Conservation (phyloP, 2,113 vertebrate genomes). For the Chaetodon auriga region DNA sequence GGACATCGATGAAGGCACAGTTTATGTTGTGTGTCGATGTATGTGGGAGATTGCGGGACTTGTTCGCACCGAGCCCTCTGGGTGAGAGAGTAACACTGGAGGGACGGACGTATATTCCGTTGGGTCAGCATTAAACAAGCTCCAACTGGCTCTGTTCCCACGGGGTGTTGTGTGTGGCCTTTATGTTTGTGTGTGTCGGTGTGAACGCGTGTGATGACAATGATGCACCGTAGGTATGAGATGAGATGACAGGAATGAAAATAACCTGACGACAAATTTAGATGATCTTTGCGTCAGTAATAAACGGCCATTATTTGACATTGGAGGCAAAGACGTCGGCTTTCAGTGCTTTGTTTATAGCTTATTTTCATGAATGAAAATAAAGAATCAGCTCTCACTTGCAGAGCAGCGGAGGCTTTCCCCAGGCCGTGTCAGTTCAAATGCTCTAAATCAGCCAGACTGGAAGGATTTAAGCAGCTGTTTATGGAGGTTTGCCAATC, state of each 20-base stretch:
- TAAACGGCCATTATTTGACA: slow-evolving; percentile 38
- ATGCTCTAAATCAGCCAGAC: slow-evolving; percentile 61
- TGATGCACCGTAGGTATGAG: slow-evolving; percentile 38
- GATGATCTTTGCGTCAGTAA: slow-evolving; percentile 43
- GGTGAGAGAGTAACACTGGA: slow-evolving; percentile 63
- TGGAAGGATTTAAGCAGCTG: slow-evolving; percentile 55
- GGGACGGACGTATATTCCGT: slow-evolving; percentile 56
- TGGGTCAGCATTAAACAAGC: slow-evolving; percentile 79
- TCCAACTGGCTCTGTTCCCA: slow-evolving; percentile 73
- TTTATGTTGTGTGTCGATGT: slow-evolving; percentile 22
- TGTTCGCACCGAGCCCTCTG: slow-evolving; percentile 30
- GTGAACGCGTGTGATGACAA: slow-evolving; percentile 33
- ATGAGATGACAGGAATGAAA: slow-evolving; percentile 51
- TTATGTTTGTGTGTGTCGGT: slow-evolving; percentile 25
- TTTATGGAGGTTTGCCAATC: slow-evolving; percentile 53
- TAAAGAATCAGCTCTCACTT: slow-evolving; percentile 23
- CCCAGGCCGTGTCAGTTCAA: slow-evolving; percentile 42
- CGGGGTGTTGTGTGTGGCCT: slow-evolving; percentile 39
- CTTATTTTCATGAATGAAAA: slow-evolving; percentile 32
- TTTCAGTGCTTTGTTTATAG: slow-evolving; percentile 11
- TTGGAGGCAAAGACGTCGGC: slow-evolving; percentile 2
- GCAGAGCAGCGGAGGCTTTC: slow-evolving; percentile 23
- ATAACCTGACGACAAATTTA: slow-evolving; percentile 41
- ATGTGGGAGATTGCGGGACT: slow-evolving; percentile 31
- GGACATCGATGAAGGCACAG: slow-evolving; percentile 23